phyloP scores from a whole-genome alignment of 2,888 invertebrate species.

The Pollenia griseotomentosa region DNA sequence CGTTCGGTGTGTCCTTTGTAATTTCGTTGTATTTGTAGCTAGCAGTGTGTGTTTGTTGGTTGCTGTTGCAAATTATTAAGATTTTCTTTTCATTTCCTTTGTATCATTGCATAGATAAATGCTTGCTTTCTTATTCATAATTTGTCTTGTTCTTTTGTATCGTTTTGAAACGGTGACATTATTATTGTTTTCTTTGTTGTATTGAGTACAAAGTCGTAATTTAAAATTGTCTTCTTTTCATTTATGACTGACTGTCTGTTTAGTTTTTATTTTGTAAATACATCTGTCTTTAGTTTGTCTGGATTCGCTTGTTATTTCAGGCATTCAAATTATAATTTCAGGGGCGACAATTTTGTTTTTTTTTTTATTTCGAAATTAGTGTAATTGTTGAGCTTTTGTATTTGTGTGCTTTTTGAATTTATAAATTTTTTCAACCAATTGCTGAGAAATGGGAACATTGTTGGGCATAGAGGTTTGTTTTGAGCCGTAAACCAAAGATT shows the following conservation, averaged over 20 bases:
- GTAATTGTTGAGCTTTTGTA: background rate
- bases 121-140: conserved; percentile 49
- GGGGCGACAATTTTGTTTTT: conserved; percentile 1
- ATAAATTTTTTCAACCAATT: background rate
- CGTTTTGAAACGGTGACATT: conserved; percentile 36
- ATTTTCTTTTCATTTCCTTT: conserved; percentile 57
- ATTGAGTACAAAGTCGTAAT: conserved; percentile 18
- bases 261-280: background rate
- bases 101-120: conserved; percentile 43
- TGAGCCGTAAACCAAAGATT: too few relatives aligned
- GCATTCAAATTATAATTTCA: conserved; percentile 50
- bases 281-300: conserved; percentile 43
- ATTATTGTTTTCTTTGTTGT: background rate
- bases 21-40: conserved; percentile 19
- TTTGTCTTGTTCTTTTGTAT: conserved; percentile 51
- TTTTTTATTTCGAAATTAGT: conserved; percentile 9
- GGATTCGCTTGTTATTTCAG: conserved; percentile 45
- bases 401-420: background rate
- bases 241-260: conserved; percentile 27
- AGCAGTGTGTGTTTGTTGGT: background rate
- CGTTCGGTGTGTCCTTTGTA: conserved; percentile 37
- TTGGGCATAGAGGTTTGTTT: too few relatives aligned
- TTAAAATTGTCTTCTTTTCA: conserved; percentile 50
- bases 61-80: conserved; percentile 55
- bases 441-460: too few relatives aligned